These are phyloP conservation scores for Carassius carassius DNA, from an alignment of 2,113 vertebrate species.

Conservation along the genomic window DNA sequence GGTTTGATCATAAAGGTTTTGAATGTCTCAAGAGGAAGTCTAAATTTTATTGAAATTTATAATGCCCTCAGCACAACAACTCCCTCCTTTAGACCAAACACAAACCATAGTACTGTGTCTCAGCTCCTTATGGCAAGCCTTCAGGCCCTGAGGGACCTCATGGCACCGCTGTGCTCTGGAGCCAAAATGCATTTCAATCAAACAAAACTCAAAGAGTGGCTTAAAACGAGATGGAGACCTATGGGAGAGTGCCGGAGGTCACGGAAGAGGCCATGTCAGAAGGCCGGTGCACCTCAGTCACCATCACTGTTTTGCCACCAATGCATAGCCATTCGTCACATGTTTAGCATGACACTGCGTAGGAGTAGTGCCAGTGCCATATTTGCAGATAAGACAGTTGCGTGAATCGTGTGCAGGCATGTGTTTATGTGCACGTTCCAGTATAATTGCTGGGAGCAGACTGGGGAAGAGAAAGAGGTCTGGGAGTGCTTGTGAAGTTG, in stretches of 20 bases:
- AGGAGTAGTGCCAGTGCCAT: background rate
- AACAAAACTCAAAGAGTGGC: slow-evolving; percentile 31
- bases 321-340: slow-evolving; percentile 12
- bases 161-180: slow-evolving; percentile 5
- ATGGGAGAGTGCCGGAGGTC: slow-evolving; percentile 52
- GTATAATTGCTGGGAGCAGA: slow-evolving; percentile 66
- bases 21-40: slow-evolving; percentile 35
- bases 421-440: slow-evolving; percentile 53
- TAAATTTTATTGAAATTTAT: background rate
- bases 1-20: slow-evolving; percentile 15
- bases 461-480: slow-evolving; percentile 71
- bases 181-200: slow-evolving; percentile 50
- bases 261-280: slow-evolving; percentile 31
- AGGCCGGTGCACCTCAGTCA: slow-evolving; percentile 22
- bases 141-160: background rate
- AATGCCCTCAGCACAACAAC: background rate
- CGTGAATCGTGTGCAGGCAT: background rate
- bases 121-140: slow-evolving; percentile 5
- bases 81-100: slow-evolving; percentile 3
- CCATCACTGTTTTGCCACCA: slow-evolving; percentile 40
- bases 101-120: background rate
- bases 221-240: slow-evolving; percentile 29
- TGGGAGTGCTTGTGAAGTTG: slow-evolving; percentile 72
- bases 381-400: slow-evolving; percentile 16
- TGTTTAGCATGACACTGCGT: background rate